Conservation (phyloP, 1,140 invertebrate genomes). For the Cheumatopsyche charites region DNA sequence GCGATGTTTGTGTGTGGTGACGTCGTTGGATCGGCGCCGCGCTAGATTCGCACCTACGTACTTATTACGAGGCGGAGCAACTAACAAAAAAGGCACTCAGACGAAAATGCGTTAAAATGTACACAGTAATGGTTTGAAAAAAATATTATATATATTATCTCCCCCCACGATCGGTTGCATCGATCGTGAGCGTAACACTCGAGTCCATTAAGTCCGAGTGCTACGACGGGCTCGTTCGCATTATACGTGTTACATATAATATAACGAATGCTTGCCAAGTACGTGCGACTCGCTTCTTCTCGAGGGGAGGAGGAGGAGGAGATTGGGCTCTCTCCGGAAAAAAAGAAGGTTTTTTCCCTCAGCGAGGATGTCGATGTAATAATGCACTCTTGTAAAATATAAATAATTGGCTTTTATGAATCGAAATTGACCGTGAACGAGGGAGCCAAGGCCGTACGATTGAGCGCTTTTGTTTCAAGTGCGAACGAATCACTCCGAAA, state of each 20-base stretch:
- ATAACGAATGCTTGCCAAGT: no score
- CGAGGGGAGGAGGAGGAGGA: not conserved
- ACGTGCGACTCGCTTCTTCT: no score
- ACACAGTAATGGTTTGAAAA: constrained; percentile 12
- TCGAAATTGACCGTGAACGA: constrained; percentile 11
- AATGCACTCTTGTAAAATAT: constrained; percentile 20
- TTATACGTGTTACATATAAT: no score
- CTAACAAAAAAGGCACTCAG: constrained; percentile 8
- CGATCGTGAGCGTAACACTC: constrained; percentile 20
- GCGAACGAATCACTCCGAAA: not conserved
- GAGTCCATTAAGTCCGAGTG: constrained; percentile 25
- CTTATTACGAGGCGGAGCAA: not conserved
- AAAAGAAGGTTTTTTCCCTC: constrained; percentile 6
- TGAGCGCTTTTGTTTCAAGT: constrained; percentile 9
- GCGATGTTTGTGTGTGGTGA: no score
- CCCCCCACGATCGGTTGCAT: constrained; percentile 17
- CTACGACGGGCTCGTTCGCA: not conserved
- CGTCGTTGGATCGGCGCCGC: not conserved
- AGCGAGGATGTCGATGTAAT: constrained; percentile 11
- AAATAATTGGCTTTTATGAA: constrained; percentile 28
- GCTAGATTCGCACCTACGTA: constrained; percentile 6
- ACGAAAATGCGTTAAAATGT: constrained; percentile 20
- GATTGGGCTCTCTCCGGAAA: not conserved
- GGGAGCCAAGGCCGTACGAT: not conserved
- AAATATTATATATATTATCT: constrained; percentile 18